Evolutionary conservation across 37 sponge, comb jelly and placozoan species (phyloP).

Genomic region (Beroe forskalii): DNA sequence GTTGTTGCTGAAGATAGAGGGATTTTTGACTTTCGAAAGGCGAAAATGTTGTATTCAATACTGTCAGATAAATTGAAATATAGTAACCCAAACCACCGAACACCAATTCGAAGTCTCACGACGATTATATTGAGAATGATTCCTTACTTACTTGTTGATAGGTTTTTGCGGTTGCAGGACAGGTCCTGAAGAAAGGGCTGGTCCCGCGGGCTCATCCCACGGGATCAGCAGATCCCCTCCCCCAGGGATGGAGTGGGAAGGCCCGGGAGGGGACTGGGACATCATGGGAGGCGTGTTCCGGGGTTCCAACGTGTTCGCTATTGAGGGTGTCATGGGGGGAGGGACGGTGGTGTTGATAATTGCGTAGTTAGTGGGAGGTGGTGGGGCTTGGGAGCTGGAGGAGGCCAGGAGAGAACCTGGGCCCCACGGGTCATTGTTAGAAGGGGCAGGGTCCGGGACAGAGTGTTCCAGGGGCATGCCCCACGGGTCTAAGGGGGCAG

Average conservation of each 20-base stretch:
- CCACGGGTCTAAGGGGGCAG: slow-evolving; percentile 66
- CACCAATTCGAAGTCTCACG: too few relatives aligned
- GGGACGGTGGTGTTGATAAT: neutral
- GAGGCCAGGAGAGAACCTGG: neutral
- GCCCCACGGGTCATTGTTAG: slow-evolving; percentile 47
- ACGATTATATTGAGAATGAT: too few relatives aligned
- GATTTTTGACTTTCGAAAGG: too few relatives aligned
- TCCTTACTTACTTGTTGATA: neutral
- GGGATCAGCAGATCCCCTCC: neutral
- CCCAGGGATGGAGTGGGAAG: neutral
- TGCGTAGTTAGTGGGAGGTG: slow-evolving; percentile 9
- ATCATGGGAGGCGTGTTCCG: neutral
- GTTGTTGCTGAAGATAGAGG: neutral
- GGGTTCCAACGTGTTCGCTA: neutral
- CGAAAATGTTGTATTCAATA: too few relatives aligned
- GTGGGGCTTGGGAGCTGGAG: neutral
- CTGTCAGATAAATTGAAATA: too few relatives aligned
- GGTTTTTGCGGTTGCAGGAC: neutral
- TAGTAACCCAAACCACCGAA: too few relatives aligned
- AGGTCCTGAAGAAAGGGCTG: neutral
- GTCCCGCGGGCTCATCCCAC: neutral
- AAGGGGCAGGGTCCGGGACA: neutral
- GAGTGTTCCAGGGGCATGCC: slow-evolving; percentile 35
- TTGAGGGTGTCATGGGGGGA: neutral
- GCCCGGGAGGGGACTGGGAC: neutral